phyloP scores from a whole-genome alignment of 2,888 invertebrate species.

The Caprella mutica region DNA sequence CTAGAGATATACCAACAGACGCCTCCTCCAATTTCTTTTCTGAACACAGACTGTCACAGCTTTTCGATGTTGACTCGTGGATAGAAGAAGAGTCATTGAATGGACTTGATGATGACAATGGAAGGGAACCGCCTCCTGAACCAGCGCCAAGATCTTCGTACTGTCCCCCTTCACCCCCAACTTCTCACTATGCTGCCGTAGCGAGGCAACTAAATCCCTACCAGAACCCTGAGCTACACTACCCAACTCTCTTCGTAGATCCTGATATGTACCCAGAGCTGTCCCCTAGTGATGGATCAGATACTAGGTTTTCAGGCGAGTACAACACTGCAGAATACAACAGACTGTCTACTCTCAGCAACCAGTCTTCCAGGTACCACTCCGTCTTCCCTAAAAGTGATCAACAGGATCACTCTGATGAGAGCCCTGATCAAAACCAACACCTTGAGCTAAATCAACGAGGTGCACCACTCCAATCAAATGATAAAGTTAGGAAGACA shows the following conservation, averaged over 20 bases:
- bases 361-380: constrained; percentile 20
- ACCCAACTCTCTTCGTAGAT: constrained; percentile 3
- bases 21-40: constrained; percentile 29
- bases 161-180: constrained; percentile 28
- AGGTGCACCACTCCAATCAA: neutral
- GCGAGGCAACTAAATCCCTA: constrained; percentile 12
- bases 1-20: too few species aligned
- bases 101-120: constrained; percentile 17
- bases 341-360: constrained; percentile 25
- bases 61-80: constrained; percentile 31
- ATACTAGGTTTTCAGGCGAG: constrained; percentile 29
- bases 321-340: constrained; percentile 26
- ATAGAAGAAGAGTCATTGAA: constrained; percentile 18
- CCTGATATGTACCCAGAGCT: constrained; percentile 17
- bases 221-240: neutral
- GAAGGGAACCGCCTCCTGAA: constrained; percentile 29
- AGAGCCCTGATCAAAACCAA: neutral
- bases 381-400: constrained; percentile 8
- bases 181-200: constrained; percentile 14
- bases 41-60: constrained; percentile 23
- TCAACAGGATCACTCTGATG: constrained; percentile 1
- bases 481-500: neutral
- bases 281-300: constrained; percentile 19
- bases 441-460: too few species aligned
- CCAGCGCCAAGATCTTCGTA: constrained; percentile 32